Evolutionary conservation across 2,797 vertebrate genomes (phyloP).

Genomic region (Chrosomus eos): DNA sequence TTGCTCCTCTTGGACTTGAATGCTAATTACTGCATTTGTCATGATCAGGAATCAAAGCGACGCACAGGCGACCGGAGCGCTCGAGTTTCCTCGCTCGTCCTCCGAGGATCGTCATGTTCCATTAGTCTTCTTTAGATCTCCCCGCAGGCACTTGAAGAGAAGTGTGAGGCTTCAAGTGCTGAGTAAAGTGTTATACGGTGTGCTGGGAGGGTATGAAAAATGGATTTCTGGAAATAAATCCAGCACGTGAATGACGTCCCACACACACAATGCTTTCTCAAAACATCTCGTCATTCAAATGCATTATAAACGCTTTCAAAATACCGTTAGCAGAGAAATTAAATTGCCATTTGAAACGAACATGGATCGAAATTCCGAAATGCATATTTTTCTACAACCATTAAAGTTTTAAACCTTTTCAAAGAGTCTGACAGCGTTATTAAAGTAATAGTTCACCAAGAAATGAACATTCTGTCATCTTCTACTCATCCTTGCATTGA

Average conservation of each 20-base stretch:
- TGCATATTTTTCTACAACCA: not conserved
- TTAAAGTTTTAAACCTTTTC: not conserved
- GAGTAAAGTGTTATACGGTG: conserved; percentile 15
- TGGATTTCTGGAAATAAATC: conserved; percentile 37
- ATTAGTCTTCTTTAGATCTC: conserved; percentile 59
- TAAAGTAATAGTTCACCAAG: not conserved
- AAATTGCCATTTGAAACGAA: not conserved
- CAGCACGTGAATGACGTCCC: conserved; percentile 7
- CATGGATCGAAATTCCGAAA: not conserved
- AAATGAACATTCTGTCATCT: not conserved
- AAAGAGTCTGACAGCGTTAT: not conserved
- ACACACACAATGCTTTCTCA: not conserved
- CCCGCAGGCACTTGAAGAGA: conserved; percentile 48
- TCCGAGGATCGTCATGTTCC: conserved; percentile 53
- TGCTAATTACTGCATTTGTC: conserved; percentile 74
- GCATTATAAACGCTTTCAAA: not conserved
- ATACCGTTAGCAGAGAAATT: not conserved
- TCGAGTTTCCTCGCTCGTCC: conserved; percentile 59
- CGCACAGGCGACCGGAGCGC: conserved; percentile 51
- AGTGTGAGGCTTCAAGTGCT: conserved; percentile 33
- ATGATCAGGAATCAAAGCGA: conserved; percentile 64
- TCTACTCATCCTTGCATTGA: not conserved
- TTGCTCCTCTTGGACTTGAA: conserved; percentile 64
- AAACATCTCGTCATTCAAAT: not conserved
- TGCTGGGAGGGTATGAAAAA: conserved; percentile 56